Evolutionary conservation across 2,113 vertebrate species (phyloP), one percentile per base, ranked within the genome.

Genomic region (Acanthochromis polyacanthus): DNA sequence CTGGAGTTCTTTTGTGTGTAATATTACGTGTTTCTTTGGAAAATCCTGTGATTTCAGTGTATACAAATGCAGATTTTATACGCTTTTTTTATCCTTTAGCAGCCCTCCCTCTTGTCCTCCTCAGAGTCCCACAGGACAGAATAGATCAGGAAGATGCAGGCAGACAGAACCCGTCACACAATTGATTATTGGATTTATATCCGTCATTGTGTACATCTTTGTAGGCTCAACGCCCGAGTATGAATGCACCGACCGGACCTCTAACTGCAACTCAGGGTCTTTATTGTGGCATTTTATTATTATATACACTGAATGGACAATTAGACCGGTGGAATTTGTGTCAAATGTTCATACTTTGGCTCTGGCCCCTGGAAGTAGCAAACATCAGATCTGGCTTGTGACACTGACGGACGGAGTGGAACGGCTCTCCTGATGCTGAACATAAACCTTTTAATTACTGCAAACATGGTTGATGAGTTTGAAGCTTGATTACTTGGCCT

Each of bases 361-460:
- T 62, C 30, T 0, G 9, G 23, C 59, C 57, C 7, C 38, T 11
- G 43, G 25, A 80, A 71, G 75, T 53, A 63, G 61, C 68, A 68
- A 67, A 72, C 63, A 73, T 48, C 74, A 60, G 22, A 66, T 83
- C 69, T 77, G 82, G 70, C 75, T 77, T 62, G 72, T 75, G 67
- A 83, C 81, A 74, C 66, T 23, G 57, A 64, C 51, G 80, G 65
- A 71, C 71, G 15, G 71, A 74, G 53, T 68, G 57, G 74, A 85
- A 90, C 15, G 45, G 40, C 74, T 75, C 83, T 84, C 88, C 71
- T 62, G 78, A 80, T 78, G 77, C 80, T 32, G 71, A 72, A 87
- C 90, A 88, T 90, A 89, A 91, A 91, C 88, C 82, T 89, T 89
- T 91, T 91, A 91, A 93, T 93, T 92, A 91, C 84, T 59, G 84